Percentiles rank a stretch among this genome's conserved stretches.
Evolutionary conservation across 2,113 vertebrate species (phyloP).

Genomic region (Eubucco bourcierii): DNA sequence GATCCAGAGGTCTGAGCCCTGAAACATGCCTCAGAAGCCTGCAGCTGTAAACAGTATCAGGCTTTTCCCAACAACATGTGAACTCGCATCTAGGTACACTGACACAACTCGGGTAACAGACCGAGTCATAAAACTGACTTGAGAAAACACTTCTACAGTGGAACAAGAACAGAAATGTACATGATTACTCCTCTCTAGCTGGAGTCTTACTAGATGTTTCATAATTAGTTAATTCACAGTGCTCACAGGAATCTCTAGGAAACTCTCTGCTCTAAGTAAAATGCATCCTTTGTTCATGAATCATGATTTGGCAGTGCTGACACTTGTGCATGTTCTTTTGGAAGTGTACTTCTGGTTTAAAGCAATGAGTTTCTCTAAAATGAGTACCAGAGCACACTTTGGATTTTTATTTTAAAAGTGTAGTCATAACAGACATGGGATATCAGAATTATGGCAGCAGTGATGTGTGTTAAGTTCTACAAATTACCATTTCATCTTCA

Average conservation of each 20-base stretch:
- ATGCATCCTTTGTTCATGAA: conserved; percentile 29
- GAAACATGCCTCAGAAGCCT: background rate
- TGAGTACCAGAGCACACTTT: background rate
- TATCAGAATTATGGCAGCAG: background rate
- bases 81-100: background rate
- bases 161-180: background rate
- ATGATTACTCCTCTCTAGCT: background rate
- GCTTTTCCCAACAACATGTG: background rate
- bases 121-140: background rate
- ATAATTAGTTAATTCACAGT: background rate
- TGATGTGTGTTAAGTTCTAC: background rate
- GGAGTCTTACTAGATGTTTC: background rate
- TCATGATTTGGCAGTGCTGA: conserved; percentile 22
- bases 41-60: background rate
- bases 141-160: background rate
- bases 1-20: background rate
- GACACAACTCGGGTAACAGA: background rate
- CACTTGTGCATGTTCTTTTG: background rate
- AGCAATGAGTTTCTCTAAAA: background rate
- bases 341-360: background rate
- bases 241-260: background rate
- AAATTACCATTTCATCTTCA: background rate
- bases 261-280: background rate
- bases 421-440: background rate
- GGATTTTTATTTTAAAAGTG: background rate